Base-by-base conservation (phyloP, 1,140 invertebrate genomes). In the Samia ricini region DNA sequence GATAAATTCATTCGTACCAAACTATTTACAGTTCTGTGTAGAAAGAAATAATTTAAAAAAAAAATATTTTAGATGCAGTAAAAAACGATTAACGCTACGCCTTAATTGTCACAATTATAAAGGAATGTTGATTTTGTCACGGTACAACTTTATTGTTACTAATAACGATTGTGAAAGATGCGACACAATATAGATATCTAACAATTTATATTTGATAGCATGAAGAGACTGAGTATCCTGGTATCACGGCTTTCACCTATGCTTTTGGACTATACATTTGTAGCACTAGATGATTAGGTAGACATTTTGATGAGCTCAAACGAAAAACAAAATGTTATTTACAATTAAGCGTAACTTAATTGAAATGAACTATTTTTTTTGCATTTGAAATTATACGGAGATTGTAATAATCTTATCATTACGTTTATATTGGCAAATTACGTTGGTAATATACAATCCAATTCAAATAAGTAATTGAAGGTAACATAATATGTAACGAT, bases 1-100 rank as follows among this genome's bases (percentile, higher is more conserved):
- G 74, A 72, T 69, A 76, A 74, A 57, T 79, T 66, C 73, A 76
- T 64, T 72, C 70, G 69, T 76, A 42, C 70, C 75, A 80, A 79
- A 80, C 63, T 77, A 71, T 76, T 33, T 74, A 73, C 60, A 63
- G 24, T 61, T 21, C 55, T 51, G 22, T 59, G 8, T 58, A 5
- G 33, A 56, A n/a, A 18, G 22, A 57, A 29, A 33, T 42, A 20
- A 15, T n/a, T n/a, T 54, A 42, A 5, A 42, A 19, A 21, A 20
- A 36, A 29, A 29, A 5, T 12, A 56, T 26, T 36, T 56, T 56
- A 56, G 26, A 6, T 55, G 22, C 24, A 23, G 22, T 24, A 55
- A 24, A 24, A 24, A 55, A n/a, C 21, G 10, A 8, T 1, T 15
- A 12, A 42, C 18, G 2, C 52, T 55, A 55, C 12, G 52, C 52